These are phyloP conservation scores for Erinaceus europaeus DNA, from an alignment of 2,113 vertebrate genomes.

Conservation along the genomic window DNA sequence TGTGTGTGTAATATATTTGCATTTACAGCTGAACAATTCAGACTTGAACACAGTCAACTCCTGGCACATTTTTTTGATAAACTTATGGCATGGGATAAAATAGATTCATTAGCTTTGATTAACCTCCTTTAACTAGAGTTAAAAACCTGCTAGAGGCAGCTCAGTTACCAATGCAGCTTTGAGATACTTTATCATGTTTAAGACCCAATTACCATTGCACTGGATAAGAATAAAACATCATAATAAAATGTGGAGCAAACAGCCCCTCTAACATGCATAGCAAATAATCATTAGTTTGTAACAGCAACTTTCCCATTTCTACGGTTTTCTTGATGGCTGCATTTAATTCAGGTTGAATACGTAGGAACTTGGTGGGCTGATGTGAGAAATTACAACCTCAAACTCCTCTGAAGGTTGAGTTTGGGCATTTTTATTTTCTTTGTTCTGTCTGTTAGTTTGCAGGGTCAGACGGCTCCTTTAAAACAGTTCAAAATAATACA, in stretches of 20 bases:
- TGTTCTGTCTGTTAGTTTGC: conserved; percentile 68
- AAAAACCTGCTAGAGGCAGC: conserved; percentile 82
- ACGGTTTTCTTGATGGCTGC: conserved; percentile 78
- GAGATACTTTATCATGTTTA: conserved; percentile 88
- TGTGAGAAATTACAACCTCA: conserved; percentile 69
- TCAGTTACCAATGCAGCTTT: conserved; percentile 77
- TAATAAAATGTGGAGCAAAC: conserved; percentile 82
- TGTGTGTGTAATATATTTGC: conserved; percentile 69
- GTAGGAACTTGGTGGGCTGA: conserved; percentile 74
- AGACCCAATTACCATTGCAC: conserved; percentile 87
- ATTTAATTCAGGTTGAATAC: conserved; percentile 81
- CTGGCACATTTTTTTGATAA: conserved; percentile 76
- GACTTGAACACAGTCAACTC: conserved; percentile 76
- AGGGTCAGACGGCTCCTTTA: conserved; percentile 72
- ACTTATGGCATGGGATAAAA: conserved; percentile 82
- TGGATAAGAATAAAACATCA: conserved; percentile 85
- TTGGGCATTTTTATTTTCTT: too few relatives aligned
- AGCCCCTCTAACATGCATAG: conserved; percentile 74
- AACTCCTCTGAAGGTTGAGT: conserved; percentile 74
- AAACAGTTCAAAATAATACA: conserved; percentile 66
- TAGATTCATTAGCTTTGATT: conserved; percentile 88
- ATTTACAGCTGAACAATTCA: conserved; percentile 66
- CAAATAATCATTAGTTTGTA: conserved; percentile 86
- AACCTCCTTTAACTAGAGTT: conserved; percentile 86
- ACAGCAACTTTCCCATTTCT: conserved; percentile 76